These are phyloP conservation scores for Globia sparganii DNA, from an alignment of 2,888 invertebrate species.

Conservation along the genomic window DNA sequence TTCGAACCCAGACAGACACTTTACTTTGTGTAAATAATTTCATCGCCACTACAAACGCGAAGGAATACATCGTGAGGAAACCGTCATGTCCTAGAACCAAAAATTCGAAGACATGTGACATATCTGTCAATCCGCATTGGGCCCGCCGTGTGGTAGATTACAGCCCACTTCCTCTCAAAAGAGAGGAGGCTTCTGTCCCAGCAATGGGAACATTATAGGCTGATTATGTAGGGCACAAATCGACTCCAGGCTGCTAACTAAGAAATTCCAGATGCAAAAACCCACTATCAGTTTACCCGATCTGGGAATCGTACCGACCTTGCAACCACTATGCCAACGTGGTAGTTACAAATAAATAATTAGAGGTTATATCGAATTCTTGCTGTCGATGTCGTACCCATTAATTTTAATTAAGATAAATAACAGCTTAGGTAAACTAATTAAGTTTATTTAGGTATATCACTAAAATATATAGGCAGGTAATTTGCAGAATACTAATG, in stretches of 20 bases:
- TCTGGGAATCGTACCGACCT: neutral
- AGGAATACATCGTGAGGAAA: no score
- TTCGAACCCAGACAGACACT: no score
- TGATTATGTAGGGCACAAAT: no score
- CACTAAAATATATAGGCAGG: neutral
- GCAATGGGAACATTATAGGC: no score
- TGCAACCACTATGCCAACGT: neutral
- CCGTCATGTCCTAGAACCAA: no score
- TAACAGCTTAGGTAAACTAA: neutral
- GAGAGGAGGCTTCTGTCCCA: no score
- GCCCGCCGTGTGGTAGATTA: no score
- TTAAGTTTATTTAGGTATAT: slow-evolving; percentile 1
- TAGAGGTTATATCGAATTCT: neutral
- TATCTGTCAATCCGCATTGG: no score
- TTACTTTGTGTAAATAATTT: no score
- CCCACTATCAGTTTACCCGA: neutral
- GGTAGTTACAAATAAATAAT: neutral
- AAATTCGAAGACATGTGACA: no score
- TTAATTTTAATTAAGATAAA: neutral
- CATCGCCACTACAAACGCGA: no score
- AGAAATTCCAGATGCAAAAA: neutral
- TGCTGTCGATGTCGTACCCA: neutral
- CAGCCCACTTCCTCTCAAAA: no score
- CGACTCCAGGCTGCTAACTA: neutral
- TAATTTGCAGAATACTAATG: slow-evolving; percentile 16